Conservation (phyloP, 2,113 vertebrate species). For the Odocoileus virginianus region DNA sequence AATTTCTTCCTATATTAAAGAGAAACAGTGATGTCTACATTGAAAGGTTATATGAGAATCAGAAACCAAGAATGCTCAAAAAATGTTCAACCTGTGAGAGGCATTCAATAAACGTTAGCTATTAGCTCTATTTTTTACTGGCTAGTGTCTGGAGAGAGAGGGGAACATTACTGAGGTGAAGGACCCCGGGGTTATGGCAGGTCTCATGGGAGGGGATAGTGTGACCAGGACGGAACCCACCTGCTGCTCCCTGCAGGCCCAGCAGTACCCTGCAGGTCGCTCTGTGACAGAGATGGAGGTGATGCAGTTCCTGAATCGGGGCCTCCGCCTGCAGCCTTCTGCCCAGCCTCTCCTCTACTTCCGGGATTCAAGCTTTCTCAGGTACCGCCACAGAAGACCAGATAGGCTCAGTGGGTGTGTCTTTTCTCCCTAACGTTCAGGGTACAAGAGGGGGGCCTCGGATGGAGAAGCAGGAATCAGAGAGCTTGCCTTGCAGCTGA, state of each 20-base stretch:
- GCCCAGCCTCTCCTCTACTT: slow-evolving; percentile 83
- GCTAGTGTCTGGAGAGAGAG: background rate
- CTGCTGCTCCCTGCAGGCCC: slow-evolving; percentile 73
- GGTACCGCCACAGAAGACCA: slow-evolving; percentile 55
- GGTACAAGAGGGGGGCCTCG: background rate
- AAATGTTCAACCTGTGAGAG: background rate
- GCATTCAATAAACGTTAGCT: background rate
- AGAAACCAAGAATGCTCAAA: background rate
- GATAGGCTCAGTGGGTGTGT: background rate
- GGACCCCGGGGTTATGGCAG: background rate
- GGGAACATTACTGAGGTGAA: background rate
- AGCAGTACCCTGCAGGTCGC: slow-evolving; percentile 80
- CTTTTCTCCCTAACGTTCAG: background rate
- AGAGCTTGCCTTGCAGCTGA: background rate
- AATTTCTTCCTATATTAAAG: background rate
- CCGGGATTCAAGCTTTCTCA: slow-evolving; percentile 81
- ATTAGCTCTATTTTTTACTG: background rate
- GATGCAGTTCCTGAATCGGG: slow-evolving; percentile 83
- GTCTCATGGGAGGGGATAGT: background rate
- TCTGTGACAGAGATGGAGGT: slow-evolving; percentile 92
- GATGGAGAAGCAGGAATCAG: background rate
- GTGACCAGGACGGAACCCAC: background rate
- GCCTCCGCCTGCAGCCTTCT: background rate
- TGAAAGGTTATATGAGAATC: background rate
- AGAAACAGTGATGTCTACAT: background rate